Evolutionary conservation across 2,113 vertebrate genomes (phyloP), one percentile per base, ranked within the genome.

Genomic region (Ictalurus furcatus): DNA sequence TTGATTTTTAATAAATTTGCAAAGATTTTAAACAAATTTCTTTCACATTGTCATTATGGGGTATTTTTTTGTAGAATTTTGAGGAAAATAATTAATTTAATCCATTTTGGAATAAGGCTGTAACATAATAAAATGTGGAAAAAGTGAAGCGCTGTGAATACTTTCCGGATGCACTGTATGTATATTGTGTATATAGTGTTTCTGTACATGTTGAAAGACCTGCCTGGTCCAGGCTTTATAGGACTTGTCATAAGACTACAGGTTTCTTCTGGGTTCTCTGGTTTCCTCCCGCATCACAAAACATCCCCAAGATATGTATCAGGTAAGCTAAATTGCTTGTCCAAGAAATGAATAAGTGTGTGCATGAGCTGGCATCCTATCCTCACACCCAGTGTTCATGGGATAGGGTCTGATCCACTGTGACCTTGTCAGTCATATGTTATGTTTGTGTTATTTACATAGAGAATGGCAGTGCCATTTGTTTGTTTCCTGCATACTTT

Each of bases 401-500:
- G 1, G 30, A 61, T 81, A 61, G 21, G 21, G 34, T 37, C 81
- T 61, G 30, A 61, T 83, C 30, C 56, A 82, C 52, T 30, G n/a
- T 58, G 79, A 58, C 21, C 74, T 28, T 78, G 40, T 25, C 74
- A 76, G 19, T 2, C 7, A 73, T 9, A 40, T 73, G 30, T 73
- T 73, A 7, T 73, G 6, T 52, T 23, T 28, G 37, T 23, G 40
- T 76, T 48, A 25, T 44, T 44, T 71, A 16, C 28, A 37, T 8
- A 37, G 58, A 30, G 28, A n/a, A 19, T 21, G 5, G 6, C 0
- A 21, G 71, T 74, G 19, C 17, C 19, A 73, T 9, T 73, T 40
- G 71, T 74, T 40, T 74, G 19, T 37, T 88, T 88, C 85, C 89
- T 92, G 91, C 91, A 93, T 93, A 93, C 93, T 94, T 93, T 93